Conservation (phyloP, 2,797 vertebrate genomes). For the Melanotaenia nigrans region DNA sequence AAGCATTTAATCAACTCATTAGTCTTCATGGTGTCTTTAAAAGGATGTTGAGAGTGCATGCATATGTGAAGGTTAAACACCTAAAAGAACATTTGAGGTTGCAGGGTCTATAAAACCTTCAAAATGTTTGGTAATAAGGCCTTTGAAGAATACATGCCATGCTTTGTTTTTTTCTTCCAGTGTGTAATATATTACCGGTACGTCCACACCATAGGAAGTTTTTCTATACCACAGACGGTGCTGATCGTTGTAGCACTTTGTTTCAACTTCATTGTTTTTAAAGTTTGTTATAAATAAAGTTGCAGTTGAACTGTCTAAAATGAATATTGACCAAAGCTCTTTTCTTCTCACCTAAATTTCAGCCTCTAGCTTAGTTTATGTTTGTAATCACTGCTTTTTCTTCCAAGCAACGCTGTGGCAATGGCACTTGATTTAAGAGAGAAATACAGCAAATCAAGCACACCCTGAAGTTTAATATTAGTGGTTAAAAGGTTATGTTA, state of each 20-base stretch:
- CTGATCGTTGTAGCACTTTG: background rate
- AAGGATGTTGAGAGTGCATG: background rate
- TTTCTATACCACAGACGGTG: background rate
- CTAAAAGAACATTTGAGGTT: background rate
- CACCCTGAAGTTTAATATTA: background rate
- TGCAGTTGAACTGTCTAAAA: background rate
- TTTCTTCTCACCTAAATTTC: background rate
- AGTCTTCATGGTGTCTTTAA: background rate
- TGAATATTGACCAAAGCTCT: background rate
- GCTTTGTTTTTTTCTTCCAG: background rate
- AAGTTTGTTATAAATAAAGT: too few species aligned
- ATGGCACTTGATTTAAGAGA: background rate
- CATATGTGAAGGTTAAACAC: background rate
- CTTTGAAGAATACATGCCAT: background rate
- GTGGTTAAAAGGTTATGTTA: background rate
- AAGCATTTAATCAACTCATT: background rate
- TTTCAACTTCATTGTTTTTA: too few species aligned
- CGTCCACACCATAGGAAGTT: background rate
- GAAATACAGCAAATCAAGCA: background rate
- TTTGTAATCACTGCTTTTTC: background rate
- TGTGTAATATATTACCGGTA: background rate
- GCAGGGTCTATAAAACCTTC: background rate
- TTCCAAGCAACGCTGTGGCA: background rate
- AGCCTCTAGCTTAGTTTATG: background rate
- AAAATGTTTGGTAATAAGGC: background rate